These are phyloP conservation scores for Vollenhovia emeryi DNA, from an alignment of 1,140 invertebrate species.

Conservation along the genomic window DNA sequence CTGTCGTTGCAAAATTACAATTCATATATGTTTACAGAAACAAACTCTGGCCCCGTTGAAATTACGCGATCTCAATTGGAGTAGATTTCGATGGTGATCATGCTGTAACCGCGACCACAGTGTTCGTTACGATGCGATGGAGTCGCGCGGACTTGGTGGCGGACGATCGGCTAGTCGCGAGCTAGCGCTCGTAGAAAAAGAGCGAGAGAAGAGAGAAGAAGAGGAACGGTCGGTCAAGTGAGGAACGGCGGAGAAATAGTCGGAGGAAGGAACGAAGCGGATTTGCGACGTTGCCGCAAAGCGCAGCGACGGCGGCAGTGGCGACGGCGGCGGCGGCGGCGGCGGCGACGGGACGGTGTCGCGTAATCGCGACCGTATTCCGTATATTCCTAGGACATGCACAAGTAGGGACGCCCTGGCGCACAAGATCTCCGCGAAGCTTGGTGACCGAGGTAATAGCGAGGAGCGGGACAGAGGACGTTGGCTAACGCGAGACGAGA, in stretches of 20 bases:
- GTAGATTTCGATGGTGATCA: slow-evolving; percentile 9
- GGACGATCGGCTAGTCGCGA: slow-evolving; percentile 43
- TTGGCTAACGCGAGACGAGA: slow-evolving; percentile 27
- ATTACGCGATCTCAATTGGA: neutral
- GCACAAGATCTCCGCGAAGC: slow-evolving; percentile 60
- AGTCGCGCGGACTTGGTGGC: slow-evolving; percentile 41
- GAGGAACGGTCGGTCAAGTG: slow-evolving; percentile 33
- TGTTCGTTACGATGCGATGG: slow-evolving; percentile 51
- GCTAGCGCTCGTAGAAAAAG: slow-evolving; percentile 31
- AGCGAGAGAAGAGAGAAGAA: slow-evolving; percentile 44
- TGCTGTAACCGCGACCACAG: neutral
- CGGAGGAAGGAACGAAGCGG: slow-evolving; percentile 50
- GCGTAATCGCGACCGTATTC: slow-evolving; percentile 76
- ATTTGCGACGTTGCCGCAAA: slow-evolving; percentile 78
- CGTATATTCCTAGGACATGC: slow-evolving; percentile 69
- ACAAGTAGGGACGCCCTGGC: slow-evolving; percentile 61
- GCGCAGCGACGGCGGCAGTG: slow-evolving; percentile 51
- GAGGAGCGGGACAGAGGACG: slow-evolving; percentile 35
- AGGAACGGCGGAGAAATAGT: slow-evolving; percentile 41
- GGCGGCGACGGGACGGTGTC: slow-evolving; percentile 61
- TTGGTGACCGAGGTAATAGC: slow-evolving; percentile 28
- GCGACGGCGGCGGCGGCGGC: slow-evolving; percentile 52
- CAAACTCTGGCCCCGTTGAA: neutral
- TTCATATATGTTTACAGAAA: neutral
- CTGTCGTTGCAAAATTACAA: neutral